Evolutionary conservation across 2,797 vertebrate genomes (phyloP).

Genomic region (Zalophus californianus): DNA sequence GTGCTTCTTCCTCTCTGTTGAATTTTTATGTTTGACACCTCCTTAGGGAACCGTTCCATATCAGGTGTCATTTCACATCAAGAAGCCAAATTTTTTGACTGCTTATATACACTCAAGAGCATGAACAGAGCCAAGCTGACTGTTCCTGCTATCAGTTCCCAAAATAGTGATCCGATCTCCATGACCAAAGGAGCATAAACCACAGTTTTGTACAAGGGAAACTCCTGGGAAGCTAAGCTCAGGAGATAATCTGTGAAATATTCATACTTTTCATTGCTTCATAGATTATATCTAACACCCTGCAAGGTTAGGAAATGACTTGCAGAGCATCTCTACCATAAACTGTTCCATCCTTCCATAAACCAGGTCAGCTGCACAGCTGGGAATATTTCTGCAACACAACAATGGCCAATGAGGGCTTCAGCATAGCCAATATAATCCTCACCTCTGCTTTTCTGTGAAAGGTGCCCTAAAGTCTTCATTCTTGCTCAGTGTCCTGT

Average conservation of each 20-base stretch:
- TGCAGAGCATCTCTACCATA: not conserved
- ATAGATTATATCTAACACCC: not conserved
- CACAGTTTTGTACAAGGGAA: not conserved
- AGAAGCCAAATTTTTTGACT: constrained; percentile 73
- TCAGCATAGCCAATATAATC: not conserved
- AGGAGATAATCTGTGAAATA: constrained; percentile 23
- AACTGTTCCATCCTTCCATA: not conserved
- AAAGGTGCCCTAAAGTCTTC: constrained; percentile 40
- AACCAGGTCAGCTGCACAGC: not conserved
- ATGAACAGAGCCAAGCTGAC: constrained; percentile 2
- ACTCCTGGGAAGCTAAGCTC: not conserved
- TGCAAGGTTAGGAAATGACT: not conserved
- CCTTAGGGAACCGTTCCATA: constrained; percentile 64
- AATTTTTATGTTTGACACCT: constrained; percentile 60
- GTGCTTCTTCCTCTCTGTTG: not conserved
- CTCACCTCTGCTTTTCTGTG: not conserved
- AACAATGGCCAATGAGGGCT: not conserved
- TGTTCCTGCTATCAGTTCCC: constrained; percentile 21
- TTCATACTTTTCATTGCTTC: not conserved
- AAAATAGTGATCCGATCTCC: constrained; percentile 61
- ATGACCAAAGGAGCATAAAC: not conserved
- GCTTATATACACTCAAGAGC: constrained; percentile 58
- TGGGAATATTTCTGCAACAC: not conserved
- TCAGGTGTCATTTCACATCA: constrained; percentile 77
- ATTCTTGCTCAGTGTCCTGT: constrained; percentile 63